Conservation (phyloP, 35 echinoderm and acorn worm genomes). For the Ophiothrix spiculata region DNA sequence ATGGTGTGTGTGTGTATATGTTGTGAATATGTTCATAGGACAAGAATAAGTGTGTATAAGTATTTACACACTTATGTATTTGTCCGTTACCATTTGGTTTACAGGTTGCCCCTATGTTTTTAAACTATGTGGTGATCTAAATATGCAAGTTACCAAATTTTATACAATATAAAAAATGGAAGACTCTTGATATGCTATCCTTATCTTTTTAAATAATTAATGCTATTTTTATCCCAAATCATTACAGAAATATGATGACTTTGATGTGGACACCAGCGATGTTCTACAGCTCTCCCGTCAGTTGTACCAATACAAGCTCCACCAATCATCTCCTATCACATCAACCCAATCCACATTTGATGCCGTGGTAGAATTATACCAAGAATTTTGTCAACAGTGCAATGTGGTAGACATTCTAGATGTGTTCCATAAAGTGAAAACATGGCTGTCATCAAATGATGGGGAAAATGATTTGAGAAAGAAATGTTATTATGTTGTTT, state of each 20-base stretch:
- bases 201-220: no score
- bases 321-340: neutral
- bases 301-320: conserved; percentile 34
- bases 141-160: no score
- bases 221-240: no score
- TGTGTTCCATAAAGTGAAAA: conserved; percentile 35
- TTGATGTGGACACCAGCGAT: conserved; percentile 46
- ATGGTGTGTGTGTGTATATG: no score
- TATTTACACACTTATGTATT: no score
- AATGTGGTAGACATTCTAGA: conserved; percentile 64
- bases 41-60: no score
- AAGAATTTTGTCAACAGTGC: conserved; percentile 45
- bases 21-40: no score
- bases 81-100: no score
- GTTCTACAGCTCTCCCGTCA: conserved; percentile 17
- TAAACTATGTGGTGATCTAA: no score
- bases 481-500: conserved; percentile 26
- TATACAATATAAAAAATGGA: no score
- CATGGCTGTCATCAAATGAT: neutral
- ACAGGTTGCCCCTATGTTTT: no score
- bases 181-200: no score
- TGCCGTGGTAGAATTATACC: conserved; percentile 29
- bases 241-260: neutral
- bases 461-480: neutral
- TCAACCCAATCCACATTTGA: neutral